Percentiles rank a stretch among this genome's conserved stretches.
These are phyloP conservation scores for Drosophila meridiana DNA, from an alignment of 2,888 invertebrate species.

Conservation along the genomic window DNA sequence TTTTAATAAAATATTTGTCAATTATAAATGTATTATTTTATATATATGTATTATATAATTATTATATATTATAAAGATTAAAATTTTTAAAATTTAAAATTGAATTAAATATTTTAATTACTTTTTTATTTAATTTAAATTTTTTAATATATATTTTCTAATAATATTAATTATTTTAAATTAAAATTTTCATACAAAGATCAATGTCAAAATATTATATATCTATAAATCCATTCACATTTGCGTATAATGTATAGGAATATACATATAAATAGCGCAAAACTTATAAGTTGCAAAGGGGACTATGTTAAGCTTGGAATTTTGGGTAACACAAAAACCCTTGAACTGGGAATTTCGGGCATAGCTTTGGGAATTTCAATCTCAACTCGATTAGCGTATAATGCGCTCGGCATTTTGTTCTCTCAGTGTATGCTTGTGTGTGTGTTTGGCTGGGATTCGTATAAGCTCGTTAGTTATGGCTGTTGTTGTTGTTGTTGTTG, in stretches of 20 bases:
- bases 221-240: not conserved
- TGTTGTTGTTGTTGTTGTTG: constrained; percentile 23
- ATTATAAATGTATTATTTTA: not conserved
- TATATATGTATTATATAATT: no score
- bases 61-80: no score
- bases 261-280: not conserved
- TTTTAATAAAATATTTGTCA: not conserved
- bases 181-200: no score
- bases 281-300: not conserved
- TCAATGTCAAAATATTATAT: no score
- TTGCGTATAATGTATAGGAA: not conserved
- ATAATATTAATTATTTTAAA: no score
- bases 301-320: not conserved
- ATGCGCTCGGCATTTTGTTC: not conserved
- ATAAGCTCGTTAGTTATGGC: constrained; percentile 75
- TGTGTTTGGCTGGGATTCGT: constrained; percentile 39
- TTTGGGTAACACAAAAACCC: not conserved
- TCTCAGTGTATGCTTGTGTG: constrained; percentile 13
- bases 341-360: not conserved
- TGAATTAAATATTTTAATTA: no score
- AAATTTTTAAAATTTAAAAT: no score
- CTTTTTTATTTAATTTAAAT: no score
- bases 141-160: no score
- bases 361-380: constrained; percentile 1
- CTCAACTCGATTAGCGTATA: not conserved